Evolutionary conservation across 2,888 invertebrate species (phyloP), one percentile per base, ranked within the genome.

Genomic region (Busseola fusca): DNA sequence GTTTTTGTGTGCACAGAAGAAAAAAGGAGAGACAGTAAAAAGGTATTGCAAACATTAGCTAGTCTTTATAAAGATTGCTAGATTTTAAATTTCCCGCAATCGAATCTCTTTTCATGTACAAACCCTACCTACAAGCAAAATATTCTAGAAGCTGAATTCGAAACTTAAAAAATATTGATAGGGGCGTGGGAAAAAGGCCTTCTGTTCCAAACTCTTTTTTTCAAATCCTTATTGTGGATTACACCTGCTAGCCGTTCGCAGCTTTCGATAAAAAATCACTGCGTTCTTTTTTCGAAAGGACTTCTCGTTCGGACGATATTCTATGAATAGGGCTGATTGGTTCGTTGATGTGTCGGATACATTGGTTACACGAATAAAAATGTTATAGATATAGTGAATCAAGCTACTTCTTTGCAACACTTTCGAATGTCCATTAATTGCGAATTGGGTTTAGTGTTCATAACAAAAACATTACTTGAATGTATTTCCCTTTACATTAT

Each of bases 151-250:
- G 86, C 86, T 85, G 87, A 88, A 86, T 90, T 91, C 89, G 83
- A 91, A 91, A 90, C 88, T 91, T 88, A 89, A 93, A n/a, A 78
- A 93, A 91, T 91, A 91, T 91, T 92, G 91, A 91, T 91, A 90
- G 90, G 92, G 93, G 90, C 95, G 95, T 95, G 95, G 95, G 95
- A 95, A 95, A 94, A 94, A 93, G 91, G 95, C 95, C 95, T 95
- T 90, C 95, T 95, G 95, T 93, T 94, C 92, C 88, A 89, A 91
- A 89, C 91, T 92, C 92, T 92, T 94, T 94, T 83, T 93, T 94
- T 93, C 93, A 93, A 94, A 95, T 92, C 91, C 91, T 93, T 91
- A 93, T 94, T 93, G 94, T 93, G 90, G 91, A 93, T 91, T 95
- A 94, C 95, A 95, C 95, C 95, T 95, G 95, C 94, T 94, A 91